A percentile compares a stretch with the other conserved stretches of the same genome.
phyloP scores from a whole-genome alignment of 2,113 vertebrate genomes.

The Morphnarchus princeps region DNA sequence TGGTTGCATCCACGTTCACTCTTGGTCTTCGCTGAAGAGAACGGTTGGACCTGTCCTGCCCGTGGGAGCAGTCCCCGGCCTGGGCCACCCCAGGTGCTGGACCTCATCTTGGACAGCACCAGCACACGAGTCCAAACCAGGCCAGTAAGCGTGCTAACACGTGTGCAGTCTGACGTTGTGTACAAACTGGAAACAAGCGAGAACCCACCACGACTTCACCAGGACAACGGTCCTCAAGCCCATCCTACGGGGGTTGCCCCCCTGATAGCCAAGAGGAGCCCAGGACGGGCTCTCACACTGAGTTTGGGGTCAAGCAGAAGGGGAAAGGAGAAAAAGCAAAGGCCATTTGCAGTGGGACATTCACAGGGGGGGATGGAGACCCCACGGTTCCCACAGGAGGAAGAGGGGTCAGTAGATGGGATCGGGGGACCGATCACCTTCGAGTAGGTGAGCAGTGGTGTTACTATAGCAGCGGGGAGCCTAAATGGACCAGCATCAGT shows the following conservation, averaged over 20 bases:
- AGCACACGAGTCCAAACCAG: neutral
- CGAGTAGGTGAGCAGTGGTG: neutral
- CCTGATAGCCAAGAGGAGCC: neutral
- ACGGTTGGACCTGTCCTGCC: neutral
- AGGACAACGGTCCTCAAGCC: neutral
- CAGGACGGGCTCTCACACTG: neutral
- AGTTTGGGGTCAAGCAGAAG: neutral
- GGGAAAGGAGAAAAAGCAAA: neutral
- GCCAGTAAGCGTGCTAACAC: neutral
- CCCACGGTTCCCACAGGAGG: neutral
- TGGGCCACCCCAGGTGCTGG: neutral
- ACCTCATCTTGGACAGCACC: neutral
- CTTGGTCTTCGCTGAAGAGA: neutral
- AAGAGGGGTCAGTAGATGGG: neutral
- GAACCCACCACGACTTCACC: neutral
- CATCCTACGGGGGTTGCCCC: too few relatives aligned
- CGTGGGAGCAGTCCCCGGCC: neutral
- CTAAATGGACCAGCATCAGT: neutral
- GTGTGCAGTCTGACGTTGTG: neutral
- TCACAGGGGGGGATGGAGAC: neutral
- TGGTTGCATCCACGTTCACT: rapidly evolving
- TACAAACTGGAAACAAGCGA: neutral
- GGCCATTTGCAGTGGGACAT: neutral
- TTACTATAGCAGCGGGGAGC: neutral
- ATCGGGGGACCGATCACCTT: too few relatives aligned